Percentiles rank a stretch among this genome's conserved stretches.
Conservation (phyloP, 2,888 invertebrate genomes). For the Eristalis intricaria region DNA sequence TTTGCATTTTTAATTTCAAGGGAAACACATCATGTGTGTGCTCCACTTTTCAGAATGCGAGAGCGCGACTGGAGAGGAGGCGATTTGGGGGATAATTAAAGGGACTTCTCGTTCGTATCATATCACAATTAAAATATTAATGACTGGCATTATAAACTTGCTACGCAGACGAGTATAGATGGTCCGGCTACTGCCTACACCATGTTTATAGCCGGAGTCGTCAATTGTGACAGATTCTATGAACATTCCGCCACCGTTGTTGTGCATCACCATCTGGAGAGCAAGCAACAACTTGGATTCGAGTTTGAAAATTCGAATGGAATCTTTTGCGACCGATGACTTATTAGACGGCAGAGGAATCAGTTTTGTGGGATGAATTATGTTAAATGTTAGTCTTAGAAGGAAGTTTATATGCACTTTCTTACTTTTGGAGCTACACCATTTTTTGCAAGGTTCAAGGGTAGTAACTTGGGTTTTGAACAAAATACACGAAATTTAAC, state of each 20-base stretch:
- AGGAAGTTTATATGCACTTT: too few species aligned
- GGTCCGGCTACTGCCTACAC: neutral
- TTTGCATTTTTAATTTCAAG: constrained; percentile 26
- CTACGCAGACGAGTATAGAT: neutral
- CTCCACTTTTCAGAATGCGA: constrained; percentile 13
- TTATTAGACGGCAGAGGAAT: too few species aligned
- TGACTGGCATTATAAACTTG: neutral
- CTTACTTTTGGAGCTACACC: too few species aligned
- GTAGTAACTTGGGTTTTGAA: too few species aligned
- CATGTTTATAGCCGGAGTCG: neutral
- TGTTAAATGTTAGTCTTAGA: too few species aligned
- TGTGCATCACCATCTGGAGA: neutral
- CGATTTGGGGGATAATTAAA: constrained; percentile 13
- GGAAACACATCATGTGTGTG: constrained; percentile 51
- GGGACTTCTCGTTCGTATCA: constrained; percentile 13
- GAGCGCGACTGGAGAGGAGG: neutral
- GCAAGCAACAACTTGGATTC: neutral
- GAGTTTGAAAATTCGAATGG: neutral
- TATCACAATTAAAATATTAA: constrained; percentile 33
- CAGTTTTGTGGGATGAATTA: too few species aligned
- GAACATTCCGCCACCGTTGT: neutral
- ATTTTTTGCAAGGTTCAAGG: too few species aligned
- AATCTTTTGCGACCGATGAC: too few species aligned
- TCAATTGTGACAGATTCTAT: neutral
- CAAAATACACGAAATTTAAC: too few species aligned